Evolutionary conservation across 2,113 vertebrate genomes (phyloP).

Genomic region (Hydrochoerus hydrochaeris): DNA sequence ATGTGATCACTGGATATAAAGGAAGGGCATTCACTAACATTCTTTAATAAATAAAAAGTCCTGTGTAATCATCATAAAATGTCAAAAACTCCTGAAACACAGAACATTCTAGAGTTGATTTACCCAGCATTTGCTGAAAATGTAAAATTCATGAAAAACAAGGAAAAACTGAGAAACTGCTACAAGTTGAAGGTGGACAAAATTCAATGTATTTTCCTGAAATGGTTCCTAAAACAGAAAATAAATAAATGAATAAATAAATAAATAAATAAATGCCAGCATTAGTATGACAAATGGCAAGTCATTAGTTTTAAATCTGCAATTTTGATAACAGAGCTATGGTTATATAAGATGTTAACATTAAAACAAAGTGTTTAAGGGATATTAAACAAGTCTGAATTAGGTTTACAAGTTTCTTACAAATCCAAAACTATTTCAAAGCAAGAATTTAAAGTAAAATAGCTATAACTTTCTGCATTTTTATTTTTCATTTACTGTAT

Average conservation of each 20-base stretch:
- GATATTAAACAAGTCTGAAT: not conserved
- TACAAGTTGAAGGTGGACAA: too few relatives aligned
- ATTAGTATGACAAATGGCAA: not conserved
- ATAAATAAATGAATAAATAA: not conserved
- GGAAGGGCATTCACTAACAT: too few relatives aligned
- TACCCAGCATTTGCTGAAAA: not conserved
- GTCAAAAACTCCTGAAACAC: not conserved
- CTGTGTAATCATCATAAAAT: not conserved
- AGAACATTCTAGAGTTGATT: not conserved
- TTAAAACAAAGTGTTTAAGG: not conserved
- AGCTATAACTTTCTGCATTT: not conserved
- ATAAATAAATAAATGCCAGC: too few relatives aligned
- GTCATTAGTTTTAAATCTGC: not conserved
- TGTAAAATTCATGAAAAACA: not conserved
- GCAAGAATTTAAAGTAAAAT: not conserved
- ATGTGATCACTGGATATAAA: too few relatives aligned
- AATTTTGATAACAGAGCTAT: not conserved
- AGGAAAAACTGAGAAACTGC: not conserved
- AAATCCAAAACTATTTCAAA: not conserved
- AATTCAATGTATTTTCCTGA: not conserved
- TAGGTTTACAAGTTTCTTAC: not conserved
- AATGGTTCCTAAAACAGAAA: not conserved
- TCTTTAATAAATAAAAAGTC: too few relatives aligned
- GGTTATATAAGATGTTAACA: not conserved
- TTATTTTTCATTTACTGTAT: not conserved